Evolutionary conservation across 2,888 invertebrate genomes (phyloP).

Genomic region (Hololepta plana): DNA sequence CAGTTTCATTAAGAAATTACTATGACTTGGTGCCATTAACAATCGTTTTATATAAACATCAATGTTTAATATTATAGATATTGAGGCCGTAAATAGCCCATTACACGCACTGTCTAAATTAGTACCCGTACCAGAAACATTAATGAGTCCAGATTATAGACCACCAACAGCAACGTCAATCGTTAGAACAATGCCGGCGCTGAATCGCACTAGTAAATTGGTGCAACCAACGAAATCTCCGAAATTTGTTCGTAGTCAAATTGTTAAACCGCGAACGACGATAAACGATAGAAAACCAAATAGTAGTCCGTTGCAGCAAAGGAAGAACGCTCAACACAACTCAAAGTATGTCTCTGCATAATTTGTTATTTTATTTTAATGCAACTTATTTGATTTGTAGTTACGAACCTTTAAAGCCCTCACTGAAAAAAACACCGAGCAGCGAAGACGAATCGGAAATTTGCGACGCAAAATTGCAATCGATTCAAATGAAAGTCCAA

Average conservation of each 20-base stretch:
- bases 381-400: constrained; percentile 10
- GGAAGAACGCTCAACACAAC: constrained; percentile 10
- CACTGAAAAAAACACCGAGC: constrained; percentile 22
- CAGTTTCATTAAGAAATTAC: no score
- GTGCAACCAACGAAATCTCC: constrained; percentile 10
- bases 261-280: constrained; percentile 10
- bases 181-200: constrained; percentile 12
- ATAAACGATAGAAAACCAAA: constrained; percentile 11
- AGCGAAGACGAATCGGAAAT: constrained; percentile 49
- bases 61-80: constrained; percentile 13
- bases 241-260: constrained; percentile 11
- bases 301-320: constrained; percentile 16
- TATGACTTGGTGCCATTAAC: no score
- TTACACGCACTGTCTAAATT: constrained; percentile 70
- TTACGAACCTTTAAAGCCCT: constrained; percentile 14
- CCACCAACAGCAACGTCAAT: constrained; percentile 15
- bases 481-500: constrained; percentile 42
- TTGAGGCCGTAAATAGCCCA: constrained; percentile 32
- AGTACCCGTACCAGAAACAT: constrained; percentile 72
- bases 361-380: neutral
- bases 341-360: constrained; percentile 3
- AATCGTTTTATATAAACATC: no score
- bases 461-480: constrained; percentile 45
- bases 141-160: constrained; percentile 69
- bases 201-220: constrained; percentile 13